Evolutionary conservation across 2,888 invertebrate species (phyloP).

Genomic region (Hirtodrosophila trivittata): DNA sequence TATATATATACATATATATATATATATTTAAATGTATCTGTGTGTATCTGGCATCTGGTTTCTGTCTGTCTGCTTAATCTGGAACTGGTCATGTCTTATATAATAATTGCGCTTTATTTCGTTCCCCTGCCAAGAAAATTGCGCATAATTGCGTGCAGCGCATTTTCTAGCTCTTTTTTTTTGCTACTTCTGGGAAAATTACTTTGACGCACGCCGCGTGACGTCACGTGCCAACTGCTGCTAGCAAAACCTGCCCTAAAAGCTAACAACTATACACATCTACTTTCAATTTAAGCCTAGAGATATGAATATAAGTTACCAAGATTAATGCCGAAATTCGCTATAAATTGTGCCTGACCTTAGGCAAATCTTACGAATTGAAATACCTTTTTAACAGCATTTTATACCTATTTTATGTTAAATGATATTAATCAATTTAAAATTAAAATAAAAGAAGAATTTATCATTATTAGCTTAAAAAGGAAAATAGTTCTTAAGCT

Average conservation of each 20-base stretch:
- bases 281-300: slow-evolving; percentile 14
- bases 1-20: slow-evolving; percentile 3
- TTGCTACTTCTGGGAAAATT: slow-evolving; percentile 45
- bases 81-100: slow-evolving; percentile 35
- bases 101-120: slow-evolving; percentile 34
- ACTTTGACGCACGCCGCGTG: slow-evolving; percentile 34
- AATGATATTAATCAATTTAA: too few species aligned
- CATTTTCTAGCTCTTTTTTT: slow-evolving; percentile 27
- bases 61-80: slow-evolving; percentile 13
- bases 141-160: slow-evolving; percentile 48
- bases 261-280: slow-evolving; percentile 33
- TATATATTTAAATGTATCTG: slow-evolving; percentile 6
- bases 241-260: slow-evolving; percentile 21
- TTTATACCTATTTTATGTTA: too few species aligned
- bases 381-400: too few species aligned
- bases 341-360: background rate
- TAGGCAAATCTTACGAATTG: too few species aligned
- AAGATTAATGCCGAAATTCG: too few species aligned
- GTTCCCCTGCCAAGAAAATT: slow-evolving; percentile 35
- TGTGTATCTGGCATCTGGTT: slow-evolving; percentile 9
- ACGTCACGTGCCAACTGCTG: slow-evolving; percentile 55
- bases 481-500: too few species aligned
- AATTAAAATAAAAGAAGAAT: too few species aligned
- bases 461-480: too few species aligned
- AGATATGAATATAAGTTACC: background rate